Evolutionary conservation across 2,113 vertebrate genomes (phyloP).

Genomic region (Oreotrochilus melanogaster): DNA sequence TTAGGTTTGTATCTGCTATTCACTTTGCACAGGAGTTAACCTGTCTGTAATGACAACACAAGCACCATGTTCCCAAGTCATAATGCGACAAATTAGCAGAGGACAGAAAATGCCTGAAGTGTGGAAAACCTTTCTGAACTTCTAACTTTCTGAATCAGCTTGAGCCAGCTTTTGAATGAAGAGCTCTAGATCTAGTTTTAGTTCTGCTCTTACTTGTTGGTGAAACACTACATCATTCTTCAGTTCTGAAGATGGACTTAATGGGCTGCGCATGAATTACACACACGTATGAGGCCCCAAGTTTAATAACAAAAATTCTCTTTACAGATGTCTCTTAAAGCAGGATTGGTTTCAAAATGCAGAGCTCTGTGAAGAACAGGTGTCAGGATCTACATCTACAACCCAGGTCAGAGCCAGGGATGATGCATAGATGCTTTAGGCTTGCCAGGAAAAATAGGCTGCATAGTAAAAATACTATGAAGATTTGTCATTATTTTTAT

Average conservation of each 20-base stretch:
- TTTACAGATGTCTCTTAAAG: not conserved
- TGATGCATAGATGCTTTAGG: not conserved
- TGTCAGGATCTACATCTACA: not conserved
- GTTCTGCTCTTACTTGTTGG: not conserved
- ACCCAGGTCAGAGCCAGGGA: not conserved
- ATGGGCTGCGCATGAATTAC: not conserved
- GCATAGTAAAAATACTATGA: not conserved
- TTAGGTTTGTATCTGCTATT: not conserved
- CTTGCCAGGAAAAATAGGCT: not conserved
- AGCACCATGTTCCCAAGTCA: not conserved
- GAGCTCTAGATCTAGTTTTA: not conserved
- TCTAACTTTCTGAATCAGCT: not conserved
- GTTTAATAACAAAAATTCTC: not conserved
- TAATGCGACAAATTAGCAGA: not conserved
- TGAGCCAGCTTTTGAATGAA: not conserved
- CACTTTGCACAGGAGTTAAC: not conserved
- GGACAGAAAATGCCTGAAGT: not conserved
- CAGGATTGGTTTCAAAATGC: not conserved
- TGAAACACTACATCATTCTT: not conserved
- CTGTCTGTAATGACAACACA: not conserved
- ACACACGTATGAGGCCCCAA: not conserved
- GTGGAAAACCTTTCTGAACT: not conserved
- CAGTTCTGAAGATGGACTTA: not conserved
- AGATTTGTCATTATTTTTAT: not conserved
- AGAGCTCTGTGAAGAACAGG: not conserved